Evolutionary conservation across 2,113 vertebrate genomes (phyloP), one percentile per base, ranked within the genome.

Genomic region (Harpagus bidentatus): DNA sequence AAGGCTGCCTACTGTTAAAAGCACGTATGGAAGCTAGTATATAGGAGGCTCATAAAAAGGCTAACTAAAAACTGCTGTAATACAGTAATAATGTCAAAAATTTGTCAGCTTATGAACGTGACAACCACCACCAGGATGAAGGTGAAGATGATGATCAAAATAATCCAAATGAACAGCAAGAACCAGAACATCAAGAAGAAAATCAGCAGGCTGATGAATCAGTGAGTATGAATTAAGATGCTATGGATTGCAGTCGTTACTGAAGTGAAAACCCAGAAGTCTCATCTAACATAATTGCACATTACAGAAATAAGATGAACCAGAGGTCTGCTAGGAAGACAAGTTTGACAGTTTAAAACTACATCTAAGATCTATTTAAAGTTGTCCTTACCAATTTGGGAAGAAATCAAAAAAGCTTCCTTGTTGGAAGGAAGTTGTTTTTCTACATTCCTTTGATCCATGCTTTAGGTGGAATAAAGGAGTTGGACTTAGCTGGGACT

Each of bases 91-190:
- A 82, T 74, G n/a, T 62, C 8, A 77, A 82, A 82, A 55, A 62
- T 81, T 92, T 94, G 31, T 43, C 73, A 98, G 98, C 97, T 56
- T 98, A 98, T 56, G 98, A 98, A 91, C 96, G 86, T 42, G 97
- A 98, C 58, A 98, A 97, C 92, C 98, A 97, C 53, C 98, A 96
- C 90, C 98, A 97, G 79, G 98, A 98, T 48, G 98, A 98, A 95
- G 97, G 97, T 43, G 98, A 98, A 91, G 98, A 98, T 10, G 97
- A 97, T n/a, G 97, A 98, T 71, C 93, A 95, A 53, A 98, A 97
- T 80, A 97, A 98, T 53, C 96, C 91, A 77, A 98, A 95, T 15
- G 98, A 98, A 16, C 97, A 95, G 77, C 97, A 71, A 15, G 98
- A 94, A 63, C 95, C 95, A 48, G 97, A 96, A 16, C 97, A 85